Evolutionary conservation across 2,888 invertebrate genomes (phyloP), one percentile per base, ranked within the genome.

Genomic region (Drosophila rellima): DNA sequence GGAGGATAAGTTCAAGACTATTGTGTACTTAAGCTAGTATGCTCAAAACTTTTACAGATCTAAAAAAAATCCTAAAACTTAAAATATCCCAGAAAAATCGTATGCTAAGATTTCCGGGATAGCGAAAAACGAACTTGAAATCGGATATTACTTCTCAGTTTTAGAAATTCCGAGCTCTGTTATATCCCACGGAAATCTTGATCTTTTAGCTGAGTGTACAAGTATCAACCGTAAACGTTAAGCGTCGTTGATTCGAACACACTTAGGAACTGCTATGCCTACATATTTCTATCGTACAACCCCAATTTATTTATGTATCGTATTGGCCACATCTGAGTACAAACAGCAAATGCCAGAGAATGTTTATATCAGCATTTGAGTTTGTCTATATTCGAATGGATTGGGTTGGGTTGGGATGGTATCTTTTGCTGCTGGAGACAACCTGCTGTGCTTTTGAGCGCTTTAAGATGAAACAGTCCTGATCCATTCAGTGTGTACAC

Each of bases 391-490:
- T 64, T 61, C 33, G n/a, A 31, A 56, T 56, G 33, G 52, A 17
- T 20, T 33, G 51, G 6, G 4, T 31, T 17, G 13, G 5, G 13
- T 11, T 26, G 40, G 42, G 5, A 8, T 18, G 6, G 62, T 35
- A 33, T 40, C 55, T 56, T 40, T 42, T 48, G 33, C 13, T 48
- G 40, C 60, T 80, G 82, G 82, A 88, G 90, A 89, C 90, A 90
- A 90, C 90, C 89, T 90, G 90, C 90, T 90, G 90, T 82, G 88
- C 75, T 81, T 78, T 87, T 83, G 79, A 73, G 69, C 70, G 55
- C 62, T 63, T 74, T 39, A 78, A 83, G 85, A 83, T 83, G 82
- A 85, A 83, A 83, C 85, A 84, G 70, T 85, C 79, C 82, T 82
- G 70, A 77, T 78, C 74, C 81, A 84, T 77, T 80, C 80, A 61